Evolutionary conservation across 2,113 vertebrate species (phyloP).

Genomic region (Amphilophus citrinellus): DNA sequence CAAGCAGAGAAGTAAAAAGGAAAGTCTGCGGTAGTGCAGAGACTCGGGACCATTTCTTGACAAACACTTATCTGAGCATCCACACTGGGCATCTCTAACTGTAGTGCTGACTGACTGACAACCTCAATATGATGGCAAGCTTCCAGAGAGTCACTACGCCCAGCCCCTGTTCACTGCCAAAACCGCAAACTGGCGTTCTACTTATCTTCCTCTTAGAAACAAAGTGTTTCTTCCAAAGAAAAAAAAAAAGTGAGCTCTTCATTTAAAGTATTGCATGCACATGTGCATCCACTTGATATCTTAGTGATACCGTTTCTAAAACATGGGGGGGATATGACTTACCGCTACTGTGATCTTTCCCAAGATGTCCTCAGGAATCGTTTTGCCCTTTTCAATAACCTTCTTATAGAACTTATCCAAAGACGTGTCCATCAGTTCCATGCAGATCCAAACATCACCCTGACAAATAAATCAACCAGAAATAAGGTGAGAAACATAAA

Average conservation of each 20-base stretch:
- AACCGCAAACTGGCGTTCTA: slow-evolving; percentile 1
- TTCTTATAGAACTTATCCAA: slow-evolving; percentile 99
- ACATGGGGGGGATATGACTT: slow-evolving; percentile 29
- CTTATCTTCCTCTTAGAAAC: neutral
- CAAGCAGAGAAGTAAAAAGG: neutral
- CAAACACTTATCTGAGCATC: neutral
- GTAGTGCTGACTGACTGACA: neutral
- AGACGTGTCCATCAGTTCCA: slow-evolving; percentile 99
- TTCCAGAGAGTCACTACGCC: neutral
- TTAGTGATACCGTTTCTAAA: neutral
- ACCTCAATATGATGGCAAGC: neutral
- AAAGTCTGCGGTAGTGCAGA: neutral
- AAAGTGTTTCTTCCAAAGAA: neutral
- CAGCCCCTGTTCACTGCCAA: neutral
- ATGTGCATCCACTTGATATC: neutral
- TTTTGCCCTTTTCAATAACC: slow-evolving; percentile 94
- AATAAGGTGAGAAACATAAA: neutral
- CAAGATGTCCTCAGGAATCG: slow-evolving; percentile 96
- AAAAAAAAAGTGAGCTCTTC: neutral
- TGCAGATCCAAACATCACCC: slow-evolving; percentile 99
- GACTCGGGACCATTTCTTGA: neutral
- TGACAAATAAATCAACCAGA: slow-evolving; percentile 58
- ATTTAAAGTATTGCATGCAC: neutral
- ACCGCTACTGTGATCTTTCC: slow-evolving; percentile 98
- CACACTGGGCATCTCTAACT: neutral